Base-by-base conservation (phyloP, 2,888 invertebrate species). In the Eueremaeus valkanovi region DNA sequence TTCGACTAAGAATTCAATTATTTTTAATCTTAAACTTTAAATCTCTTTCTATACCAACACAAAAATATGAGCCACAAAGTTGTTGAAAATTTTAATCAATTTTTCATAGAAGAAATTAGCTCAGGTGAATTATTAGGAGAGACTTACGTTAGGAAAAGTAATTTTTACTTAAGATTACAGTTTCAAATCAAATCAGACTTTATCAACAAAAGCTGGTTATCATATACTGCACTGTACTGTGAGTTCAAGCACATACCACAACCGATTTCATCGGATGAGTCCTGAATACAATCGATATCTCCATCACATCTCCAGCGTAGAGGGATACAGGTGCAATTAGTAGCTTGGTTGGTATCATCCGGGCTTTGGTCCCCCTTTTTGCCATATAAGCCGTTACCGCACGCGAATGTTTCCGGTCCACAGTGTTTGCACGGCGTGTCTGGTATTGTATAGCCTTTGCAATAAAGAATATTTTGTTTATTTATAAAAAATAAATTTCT, bases 271-370 rank as follows among this genome's bases (percentile, higher is more conserved):
- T 93, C 93, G 82, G 91, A 91, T 0, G 90, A 90, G 73, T 90
- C 88, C 1, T 45, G 27, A 0, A 33, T 9, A 81, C 93, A 94
- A 81, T 93, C 93, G 0, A 89, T 87, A 45, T 90, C 89, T 1
- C 92, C 92, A 82, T 93, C 93, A 81, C 93, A 93, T 0, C 90
- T 87, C 92, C 92, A 93, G 0, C 89, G 88, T 84, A 89, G 68
- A 24, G 78, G 79, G 74, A 82, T 81, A 75, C 82, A 82, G 8
- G 75, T 75, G 55, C 75, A 75, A 61, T 75, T 75, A 11, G 72
- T n/a, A 18, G 75, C 21, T 1, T 2, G 8, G 16, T 42, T 33
- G 31, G 5, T 6, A 51, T 49, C 33, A 55, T 27, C 45, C 11
- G 18, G 24, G 16, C 31, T 8, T 18, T 29, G 11, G 3, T 33